A percentile compares a stretch with the other conserved stretches of the same genome.
Conservation (phyloP, 1,140 invertebrate species). For the Lasaia peninsularis region DNA sequence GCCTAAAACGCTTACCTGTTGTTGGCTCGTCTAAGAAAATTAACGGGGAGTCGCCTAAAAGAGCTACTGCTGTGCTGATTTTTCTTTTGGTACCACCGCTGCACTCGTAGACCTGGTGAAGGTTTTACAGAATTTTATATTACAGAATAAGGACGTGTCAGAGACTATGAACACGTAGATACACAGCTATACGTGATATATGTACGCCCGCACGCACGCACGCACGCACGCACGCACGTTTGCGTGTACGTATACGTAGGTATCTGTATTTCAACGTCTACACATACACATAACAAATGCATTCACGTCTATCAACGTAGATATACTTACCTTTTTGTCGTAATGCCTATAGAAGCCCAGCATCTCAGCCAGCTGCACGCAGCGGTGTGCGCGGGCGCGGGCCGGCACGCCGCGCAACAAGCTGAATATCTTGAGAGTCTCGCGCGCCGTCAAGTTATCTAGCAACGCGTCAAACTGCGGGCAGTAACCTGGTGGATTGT, state of each 20-base stretch:
- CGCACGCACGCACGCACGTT: no score
- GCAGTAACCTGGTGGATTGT: constrained; percentile 78
- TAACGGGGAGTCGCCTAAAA: constrained; percentile 93
- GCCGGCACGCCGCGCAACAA: constrained; percentile 82
- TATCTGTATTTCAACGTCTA: not conserved
- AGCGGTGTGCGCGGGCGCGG: constrained; percentile 43
- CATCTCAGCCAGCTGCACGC: constrained; percentile 47
- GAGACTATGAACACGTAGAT: no score
- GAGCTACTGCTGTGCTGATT: constrained; percentile 93
- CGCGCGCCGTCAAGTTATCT: constrained; percentile 84
- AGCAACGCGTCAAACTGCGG: constrained; percentile 88
- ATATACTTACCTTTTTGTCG: constrained; percentile 70
- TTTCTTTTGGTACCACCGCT: constrained; percentile 98
- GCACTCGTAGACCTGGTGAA: constrained; percentile 80
- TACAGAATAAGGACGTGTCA: not conserved
- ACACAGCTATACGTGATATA: no score
- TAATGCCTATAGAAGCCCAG: constrained; percentile 76
- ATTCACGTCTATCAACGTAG: not conserved
- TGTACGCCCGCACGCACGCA: no score
- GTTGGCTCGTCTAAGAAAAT: constrained; percentile 93
- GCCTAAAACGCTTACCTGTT: constrained; percentile 54
- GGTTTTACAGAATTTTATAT: no score
- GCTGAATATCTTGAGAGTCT: constrained; percentile 85
- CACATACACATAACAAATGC: no score
- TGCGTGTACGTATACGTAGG: no score